Evolutionary conservation across 35 echinoderm and acorn worm genomes (phyloP), one percentile per base, ranked within the genome.

Genomic region (Patiria miniata): DNA sequence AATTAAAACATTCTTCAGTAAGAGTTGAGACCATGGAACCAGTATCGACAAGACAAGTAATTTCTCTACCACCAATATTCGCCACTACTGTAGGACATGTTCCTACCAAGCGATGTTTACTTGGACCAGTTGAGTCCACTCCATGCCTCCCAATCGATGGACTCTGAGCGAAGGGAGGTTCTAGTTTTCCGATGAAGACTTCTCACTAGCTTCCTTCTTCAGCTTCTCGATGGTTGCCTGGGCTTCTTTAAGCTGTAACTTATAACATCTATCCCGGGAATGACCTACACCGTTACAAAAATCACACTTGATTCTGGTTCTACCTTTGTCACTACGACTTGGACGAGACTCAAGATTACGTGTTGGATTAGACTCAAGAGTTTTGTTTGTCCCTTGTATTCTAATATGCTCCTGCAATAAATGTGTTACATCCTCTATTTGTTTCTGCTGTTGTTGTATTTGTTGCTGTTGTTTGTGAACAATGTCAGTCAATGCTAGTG

Each of bases 391-490:
- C 21, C 30, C n/a, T 65, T 8, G 8, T 65, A 65, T 18, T 26
- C n/a, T n/a, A 8, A 65, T 65, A 21, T 65, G 21, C n/a, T 65
- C 14, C 8, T 65, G 60, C 7, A 65, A 9, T 65, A 65, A 65
- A 8, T 65, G 14, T 65, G 60, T 65, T 65, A 65, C 0, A 8
- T 65, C 60, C 12, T 65, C 60, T 26, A 65, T 65, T 22, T 65
- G 60, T 65, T 23, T n/a, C n/a, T 65, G 60, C n/a, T 65, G 60
- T 21, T 65, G 60, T 26, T 65, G 60, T 18, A 65, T 65, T 65
- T 65, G 60, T 22, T 65, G 1, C 0, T 65, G 60, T 22, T 65
- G 60, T 32, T 65, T n/a, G 7, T 65, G 21, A 65, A 65, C 60
- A 18, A 65, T 65, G 30, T 65, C 60, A 65, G 22, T 8, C 8